Percentiles rank a stretch among this genome's conserved stretches.
Conservation (phyloP, 37 sponge, comb jelly and placozoan species). For the Chondrosia reniformis region DNA sequence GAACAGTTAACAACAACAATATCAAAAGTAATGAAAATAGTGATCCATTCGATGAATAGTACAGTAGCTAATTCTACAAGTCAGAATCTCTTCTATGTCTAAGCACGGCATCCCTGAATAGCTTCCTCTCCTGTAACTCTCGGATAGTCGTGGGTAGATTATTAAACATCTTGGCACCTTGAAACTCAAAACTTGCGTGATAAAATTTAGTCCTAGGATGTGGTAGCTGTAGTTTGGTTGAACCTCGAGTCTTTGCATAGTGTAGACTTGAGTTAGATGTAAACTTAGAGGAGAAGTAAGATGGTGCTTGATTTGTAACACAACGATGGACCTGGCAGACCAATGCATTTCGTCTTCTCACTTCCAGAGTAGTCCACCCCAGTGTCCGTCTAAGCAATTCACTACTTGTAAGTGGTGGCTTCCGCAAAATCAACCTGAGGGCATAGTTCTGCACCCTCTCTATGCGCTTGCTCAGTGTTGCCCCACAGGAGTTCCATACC, state of each 20-base stretch:
- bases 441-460: slow-evolving; percentile 14
- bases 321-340: slow-evolving; percentile 4
- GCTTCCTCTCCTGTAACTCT: no score
- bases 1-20: no score
- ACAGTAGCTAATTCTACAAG: no score
- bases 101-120: no score
- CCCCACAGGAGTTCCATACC: slow-evolving; percentile 7
- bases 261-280: neutral
- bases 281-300: neutral
- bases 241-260: neutral
- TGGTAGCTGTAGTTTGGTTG: neutral
- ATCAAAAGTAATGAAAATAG: no score
- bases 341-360: neutral
- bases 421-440: slow-evolving; percentile 1
- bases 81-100: no score
- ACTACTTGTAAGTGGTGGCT: neutral
- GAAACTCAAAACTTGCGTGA: slow-evolving; percentile 10
- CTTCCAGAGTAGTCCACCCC: slow-evolving; percentile 1
- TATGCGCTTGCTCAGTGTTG: neutral
- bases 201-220: neutral
- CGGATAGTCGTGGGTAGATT: neutral
- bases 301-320: neutral
- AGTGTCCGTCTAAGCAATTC: neutral
- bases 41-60: no score
- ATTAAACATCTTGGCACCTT: neutral